phyloP scores from a whole-genome alignment of 2,113 vertebrate genomes.

The Brachionichthys hirsutus region DNA sequence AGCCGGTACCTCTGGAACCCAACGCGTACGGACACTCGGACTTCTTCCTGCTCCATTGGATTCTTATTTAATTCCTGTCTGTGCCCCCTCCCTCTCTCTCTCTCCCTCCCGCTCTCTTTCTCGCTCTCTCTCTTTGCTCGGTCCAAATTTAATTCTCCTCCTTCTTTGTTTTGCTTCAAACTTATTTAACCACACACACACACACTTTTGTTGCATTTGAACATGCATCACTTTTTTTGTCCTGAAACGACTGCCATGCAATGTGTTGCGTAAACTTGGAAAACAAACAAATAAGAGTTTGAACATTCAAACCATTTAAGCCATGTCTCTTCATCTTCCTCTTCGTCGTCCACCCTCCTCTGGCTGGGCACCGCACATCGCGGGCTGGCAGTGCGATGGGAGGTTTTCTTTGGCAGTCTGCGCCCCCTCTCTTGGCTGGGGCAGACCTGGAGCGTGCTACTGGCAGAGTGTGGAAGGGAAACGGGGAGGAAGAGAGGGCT shows the following conservation, averaged over 20 bases:
- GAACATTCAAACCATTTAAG: constrained; percentile 21
- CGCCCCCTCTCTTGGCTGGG: constrained; percentile 71
- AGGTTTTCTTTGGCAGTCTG: constrained; percentile 80
- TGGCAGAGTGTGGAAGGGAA: constrained; percentile 83
- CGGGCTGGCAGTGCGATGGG: constrained; percentile 69
- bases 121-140: constrained; percentile 36
- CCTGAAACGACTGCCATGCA: constrained; percentile 1
- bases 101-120: constrained; percentile 13
- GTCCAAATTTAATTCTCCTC: constrained; percentile 38
- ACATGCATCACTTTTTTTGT: constrained; percentile 3
- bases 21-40: constrained; percentile 22
- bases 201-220: constrained; percentile 2
- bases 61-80: constrained; percentile 17
- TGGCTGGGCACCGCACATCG: constrained; percentile 60
- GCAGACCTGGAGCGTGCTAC: constrained; percentile 83
- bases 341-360: constrained; percentile 45
- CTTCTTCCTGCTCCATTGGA: constrained; percentile 28
- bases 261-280: constrained; percentile 13
- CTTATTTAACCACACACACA: constrained; percentile 20
- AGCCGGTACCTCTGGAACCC: constrained; percentile 45
- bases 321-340: constrained; percentile 40
- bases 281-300: constrained; percentile 41
- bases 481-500: constrained; percentile 61
- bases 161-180: constrained; percentile 36
- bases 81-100: background rate